Conservation (phyloP, 2,888 invertebrate species). For the Cyclophora punctaria region DNA sequence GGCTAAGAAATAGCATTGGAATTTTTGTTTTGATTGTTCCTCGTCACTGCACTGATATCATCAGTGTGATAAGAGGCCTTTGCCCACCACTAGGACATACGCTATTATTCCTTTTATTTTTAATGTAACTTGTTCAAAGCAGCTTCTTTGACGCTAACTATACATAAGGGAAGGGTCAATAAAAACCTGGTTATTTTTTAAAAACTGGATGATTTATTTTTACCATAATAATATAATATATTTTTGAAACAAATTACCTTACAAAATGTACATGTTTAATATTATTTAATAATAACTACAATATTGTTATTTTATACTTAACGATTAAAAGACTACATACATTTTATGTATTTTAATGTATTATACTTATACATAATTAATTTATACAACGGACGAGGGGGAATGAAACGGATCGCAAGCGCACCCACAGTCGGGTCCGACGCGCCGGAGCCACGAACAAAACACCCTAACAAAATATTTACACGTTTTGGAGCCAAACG, state of each 20-base stretch:
- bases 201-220: constrained; percentile 80
- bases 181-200: constrained; percentile 70
- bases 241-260: constrained; percentile 83
- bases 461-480: constrained; percentile 34
- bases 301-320: constrained; percentile 73
- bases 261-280: constrained; percentile 83
- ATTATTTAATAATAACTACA: constrained; percentile 66
- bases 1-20: too few relatives aligned
- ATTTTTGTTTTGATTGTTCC: too few relatives aligned
- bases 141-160: too few relatives aligned
- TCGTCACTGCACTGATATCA: too few relatives aligned
- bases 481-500: constrained; percentile 55
- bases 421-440: too few relatives aligned
- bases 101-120: too few relatives aligned
- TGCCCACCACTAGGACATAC: too few relatives aligned
- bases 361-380: constrained; percentile 60
- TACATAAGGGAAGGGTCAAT: constrained; percentile 21
- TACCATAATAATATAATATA: constrained; percentile 82
- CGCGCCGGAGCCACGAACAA: too few relatives aligned
- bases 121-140: too few relatives aligned
- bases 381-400: constrained; percentile 68
- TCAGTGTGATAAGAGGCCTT: too few relatives aligned
- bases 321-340: constrained; percentile 71
- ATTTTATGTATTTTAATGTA: constrained; percentile 70
- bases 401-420: constrained; percentile 22